Conservation (phyloP, 2,113 vertebrate species). For the Jacana jacana region DNA sequence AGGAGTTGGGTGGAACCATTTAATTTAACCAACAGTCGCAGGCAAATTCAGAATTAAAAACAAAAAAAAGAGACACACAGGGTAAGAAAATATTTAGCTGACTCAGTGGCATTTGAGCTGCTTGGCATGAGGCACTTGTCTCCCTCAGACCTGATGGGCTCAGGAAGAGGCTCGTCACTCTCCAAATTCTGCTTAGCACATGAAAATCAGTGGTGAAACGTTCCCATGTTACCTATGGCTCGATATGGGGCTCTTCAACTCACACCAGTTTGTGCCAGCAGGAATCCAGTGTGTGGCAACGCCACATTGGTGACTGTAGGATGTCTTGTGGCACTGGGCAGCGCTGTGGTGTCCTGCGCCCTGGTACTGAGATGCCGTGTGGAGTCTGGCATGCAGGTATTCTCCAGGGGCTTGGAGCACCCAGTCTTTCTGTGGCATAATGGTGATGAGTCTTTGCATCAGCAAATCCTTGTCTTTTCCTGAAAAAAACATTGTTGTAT, state of each 20-base stretch:
- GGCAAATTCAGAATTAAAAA: neutral
- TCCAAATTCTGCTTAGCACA: neutral
- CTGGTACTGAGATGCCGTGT: neutral
- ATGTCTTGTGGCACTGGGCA: rapidly evolving
- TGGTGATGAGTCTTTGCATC: neutral
- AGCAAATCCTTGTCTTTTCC: neutral
- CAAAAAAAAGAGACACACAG: neutral
- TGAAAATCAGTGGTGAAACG: neutral
- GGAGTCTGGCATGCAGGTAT: neutral
- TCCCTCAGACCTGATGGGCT: neutral
- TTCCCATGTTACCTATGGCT: neutral
- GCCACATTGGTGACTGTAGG: neutral
- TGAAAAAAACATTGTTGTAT: neutral
- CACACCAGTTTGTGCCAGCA: neutral
- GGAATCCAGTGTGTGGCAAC: rapidly evolving
- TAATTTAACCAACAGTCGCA: neutral
- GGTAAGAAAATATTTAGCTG: neutral
- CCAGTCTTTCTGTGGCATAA: neutral
- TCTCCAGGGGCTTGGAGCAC: neutral
- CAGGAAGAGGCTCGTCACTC: too few species aligned
- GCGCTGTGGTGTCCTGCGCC: rapidly evolving
- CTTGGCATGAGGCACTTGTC: rapidly evolving
- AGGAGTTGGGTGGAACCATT: neutral
- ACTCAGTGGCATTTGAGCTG: neutral
- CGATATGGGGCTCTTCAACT: neutral